Evolutionary conservation across 2,797 vertebrate genomes (phyloP), one percentile per base, ranked within the genome.

Genomic region (Adelosebastes latens): DNA sequence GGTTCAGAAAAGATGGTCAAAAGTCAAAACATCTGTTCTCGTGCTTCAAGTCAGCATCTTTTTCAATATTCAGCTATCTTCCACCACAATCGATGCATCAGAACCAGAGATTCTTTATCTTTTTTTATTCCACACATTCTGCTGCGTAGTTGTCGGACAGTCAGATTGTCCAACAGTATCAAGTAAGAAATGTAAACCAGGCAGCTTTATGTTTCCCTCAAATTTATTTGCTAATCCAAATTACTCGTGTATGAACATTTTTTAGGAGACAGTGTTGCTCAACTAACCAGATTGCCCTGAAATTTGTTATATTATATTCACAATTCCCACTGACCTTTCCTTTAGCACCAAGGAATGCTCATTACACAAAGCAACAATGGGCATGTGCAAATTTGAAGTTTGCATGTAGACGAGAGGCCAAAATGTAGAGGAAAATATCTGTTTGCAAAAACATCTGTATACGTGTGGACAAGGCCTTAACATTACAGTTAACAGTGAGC

Each of bases 341-440:
- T 60, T 60, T 31, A 31, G 27, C 58, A 60, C 27, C 8, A 31
- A 20, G 27, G 8, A 60, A 60, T 18, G 58, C 13, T 60, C 27
- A 60, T 42, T 36, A 36, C 12, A 36, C 0, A 42, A 42, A 16
- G 39, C 39, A 42, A 16, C 39, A 42, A 42, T 0, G 39, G 39
- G 39, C 0, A 42, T 42, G 7, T 0, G 14, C 58, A 16, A 18
- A 29, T 29, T 31, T 27, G 25, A 27, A 27, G 18, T 49, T 49
- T 49, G 42, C 42, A 49, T 46, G 42, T 18, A 49, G 8, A 68
- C 3, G 1, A 24, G 49, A 53, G 64, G 20, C 29, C 49, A 55
- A 34, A 12, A 32, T 31, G 12, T 12, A 31, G 7, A 29, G 3
- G 5, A 66, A 49, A n/a, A 29, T 4, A 67, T 67, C 20, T 49